Evolutionary conservation across 1,140 invertebrate species (phyloP).

Genomic region (Sinonovacula constricta): DNA sequence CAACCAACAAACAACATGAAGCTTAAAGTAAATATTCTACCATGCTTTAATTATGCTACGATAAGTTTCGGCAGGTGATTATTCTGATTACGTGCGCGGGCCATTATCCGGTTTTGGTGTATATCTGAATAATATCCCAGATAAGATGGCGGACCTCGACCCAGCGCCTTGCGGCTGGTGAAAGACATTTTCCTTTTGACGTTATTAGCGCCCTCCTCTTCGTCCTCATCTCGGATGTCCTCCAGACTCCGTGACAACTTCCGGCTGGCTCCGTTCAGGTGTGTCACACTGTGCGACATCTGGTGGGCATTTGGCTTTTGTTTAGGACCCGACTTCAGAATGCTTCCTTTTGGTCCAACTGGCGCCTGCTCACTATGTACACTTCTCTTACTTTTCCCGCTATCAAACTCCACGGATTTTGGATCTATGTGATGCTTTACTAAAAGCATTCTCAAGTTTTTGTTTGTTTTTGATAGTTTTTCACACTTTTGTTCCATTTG

Average conservation of each 20-base stretch:
- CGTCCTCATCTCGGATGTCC: conserved; percentile 28
- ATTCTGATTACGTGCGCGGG: not conserved
- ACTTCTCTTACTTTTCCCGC: conserved; percentile 24
- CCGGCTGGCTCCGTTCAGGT: not conserved
- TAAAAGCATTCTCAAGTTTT: conserved; percentile 48
- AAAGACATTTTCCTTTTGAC: conserved; percentile 8
- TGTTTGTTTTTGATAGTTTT: conserved; percentile 54
- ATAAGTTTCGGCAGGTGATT: conserved; percentile 37
- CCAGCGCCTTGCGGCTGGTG: conserved; percentile 38
- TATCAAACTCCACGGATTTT: conserved; percentile 51
- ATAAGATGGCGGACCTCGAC: conserved; percentile 40
- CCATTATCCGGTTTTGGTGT: conserved; percentile 27
- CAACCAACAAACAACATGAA: no score
- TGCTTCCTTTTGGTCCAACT: conserved; percentile 23
- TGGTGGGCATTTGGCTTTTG: conserved; percentile 23
- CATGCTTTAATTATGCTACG: conserved; percentile 27
- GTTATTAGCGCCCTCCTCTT: conserved; percentile 9
- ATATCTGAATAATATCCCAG: conserved; percentile 53
- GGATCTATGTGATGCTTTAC: conserved; percentile 52
- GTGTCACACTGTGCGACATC: conserved; percentile 15
- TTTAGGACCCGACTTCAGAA: conserved; percentile 14
- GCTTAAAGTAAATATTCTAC: no score
- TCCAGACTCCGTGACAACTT: conserved; percentile 35
- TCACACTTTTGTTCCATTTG: conserved; percentile 49
- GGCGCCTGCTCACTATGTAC: conserved; percentile 8